phyloP scores from a whole-genome alignment of 2,113 vertebrate species.

The Drymodes brunneopygia region DNA sequence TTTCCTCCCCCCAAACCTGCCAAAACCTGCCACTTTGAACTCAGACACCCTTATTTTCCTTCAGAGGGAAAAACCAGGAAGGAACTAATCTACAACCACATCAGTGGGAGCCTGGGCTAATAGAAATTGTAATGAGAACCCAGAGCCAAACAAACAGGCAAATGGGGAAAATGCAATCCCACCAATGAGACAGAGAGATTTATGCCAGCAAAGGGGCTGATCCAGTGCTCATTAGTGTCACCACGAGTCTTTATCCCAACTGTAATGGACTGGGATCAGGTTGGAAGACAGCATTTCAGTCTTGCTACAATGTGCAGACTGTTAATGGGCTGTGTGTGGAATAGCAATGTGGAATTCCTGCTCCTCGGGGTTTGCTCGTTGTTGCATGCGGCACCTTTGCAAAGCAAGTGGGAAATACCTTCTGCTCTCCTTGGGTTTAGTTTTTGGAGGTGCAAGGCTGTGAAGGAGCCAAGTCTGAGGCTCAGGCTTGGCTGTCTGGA shows the following conservation, averaged over 20 bases:
- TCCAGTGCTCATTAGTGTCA: neutral
- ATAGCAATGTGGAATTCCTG: neutral
- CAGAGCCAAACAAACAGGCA: constrained; percentile 3
- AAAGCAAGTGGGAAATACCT: neutral
- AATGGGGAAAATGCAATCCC: neutral
- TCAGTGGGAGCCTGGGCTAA: neutral
- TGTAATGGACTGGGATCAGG: neutral
- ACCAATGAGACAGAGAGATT: neutral
- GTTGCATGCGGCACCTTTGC: neutral
- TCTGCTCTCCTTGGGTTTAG: neutral
- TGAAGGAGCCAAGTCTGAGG: neutral
- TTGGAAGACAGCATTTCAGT: neutral
- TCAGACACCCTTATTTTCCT: neutral
- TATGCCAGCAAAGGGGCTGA: neutral
- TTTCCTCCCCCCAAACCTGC: neutral
- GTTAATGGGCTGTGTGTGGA: fast-evolving
- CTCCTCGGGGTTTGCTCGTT: neutral
- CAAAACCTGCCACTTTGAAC: neutral
- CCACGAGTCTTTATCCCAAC: neutral
- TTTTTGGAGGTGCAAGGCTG: neutral
- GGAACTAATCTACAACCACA: neutral
- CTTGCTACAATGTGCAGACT: neutral
- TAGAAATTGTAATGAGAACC: neutral
- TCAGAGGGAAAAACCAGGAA: neutral
- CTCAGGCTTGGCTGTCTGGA: neutral